Conservation (phyloP, 2,113 vertebrate species). For the Carettochelys insculpta region DNA sequence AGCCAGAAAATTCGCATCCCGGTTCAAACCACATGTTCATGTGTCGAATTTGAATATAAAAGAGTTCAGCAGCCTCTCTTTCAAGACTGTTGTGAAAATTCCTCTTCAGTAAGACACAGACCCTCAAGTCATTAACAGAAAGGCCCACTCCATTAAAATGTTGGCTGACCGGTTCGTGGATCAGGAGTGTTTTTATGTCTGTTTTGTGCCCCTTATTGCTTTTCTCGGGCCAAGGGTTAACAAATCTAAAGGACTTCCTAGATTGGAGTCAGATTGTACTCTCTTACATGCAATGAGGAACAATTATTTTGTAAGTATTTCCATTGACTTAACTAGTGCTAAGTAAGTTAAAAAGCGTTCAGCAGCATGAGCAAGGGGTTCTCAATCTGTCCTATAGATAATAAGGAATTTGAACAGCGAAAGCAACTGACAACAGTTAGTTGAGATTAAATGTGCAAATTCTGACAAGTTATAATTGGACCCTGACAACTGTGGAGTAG, state of each 20-base stretch:
- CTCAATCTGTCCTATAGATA: background rate
- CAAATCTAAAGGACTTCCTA: constrained; percentile 14
- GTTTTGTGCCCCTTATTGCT: too few species aligned
- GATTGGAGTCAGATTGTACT: background rate
- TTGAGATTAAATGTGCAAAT: background rate
- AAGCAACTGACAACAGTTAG: background rate
- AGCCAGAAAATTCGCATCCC: too few species aligned
- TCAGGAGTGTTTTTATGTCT: too few species aligned
- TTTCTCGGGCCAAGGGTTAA: background rate
- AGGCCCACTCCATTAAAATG: too few species aligned
- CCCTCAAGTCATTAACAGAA: too few species aligned
- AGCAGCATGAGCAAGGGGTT: background rate
- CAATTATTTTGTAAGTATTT: background rate
- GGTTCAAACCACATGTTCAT: too few species aligned
- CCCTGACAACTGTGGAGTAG: background rate
- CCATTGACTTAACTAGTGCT: background rate
- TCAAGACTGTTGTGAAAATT: too few species aligned
- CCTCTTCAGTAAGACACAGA: too few species aligned
- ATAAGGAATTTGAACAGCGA: background rate
- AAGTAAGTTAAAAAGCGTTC: background rate
- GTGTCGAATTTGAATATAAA: too few species aligned
- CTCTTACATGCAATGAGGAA: background rate
- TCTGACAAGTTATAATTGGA: background rate
- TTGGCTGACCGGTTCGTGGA: too few species aligned
- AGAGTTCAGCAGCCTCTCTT: too few species aligned